Percentiles rank a stretch among this genome's conserved stretches.
These are phyloP conservation scores for Eonycteris spelaea DNA, from an alignment of 2,113 vertebrate genomes.

Conservation along the genomic window DNA sequence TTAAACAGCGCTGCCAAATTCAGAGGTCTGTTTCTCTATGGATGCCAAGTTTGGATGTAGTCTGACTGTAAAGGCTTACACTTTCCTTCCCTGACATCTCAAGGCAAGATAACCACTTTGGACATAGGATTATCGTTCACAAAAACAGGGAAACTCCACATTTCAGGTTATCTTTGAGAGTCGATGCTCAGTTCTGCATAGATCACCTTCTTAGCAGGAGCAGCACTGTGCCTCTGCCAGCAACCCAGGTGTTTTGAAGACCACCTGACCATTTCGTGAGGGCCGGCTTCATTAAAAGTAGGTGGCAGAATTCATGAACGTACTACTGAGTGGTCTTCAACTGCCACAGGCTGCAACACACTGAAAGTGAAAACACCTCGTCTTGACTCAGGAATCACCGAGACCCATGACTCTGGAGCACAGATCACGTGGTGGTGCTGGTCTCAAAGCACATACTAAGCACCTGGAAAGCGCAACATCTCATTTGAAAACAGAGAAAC, in stretches of 20 bases:
- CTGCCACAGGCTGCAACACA: accelerated
- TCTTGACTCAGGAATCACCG: neutral
- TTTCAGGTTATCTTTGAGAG: neutral
- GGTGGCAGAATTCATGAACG: neutral
- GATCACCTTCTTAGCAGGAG: neutral
- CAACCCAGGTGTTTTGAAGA: neutral
- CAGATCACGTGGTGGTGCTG: too few relatives aligned
- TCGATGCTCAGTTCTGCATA: too few relatives aligned
- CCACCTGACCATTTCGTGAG: neutral
- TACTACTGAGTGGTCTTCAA: neutral
- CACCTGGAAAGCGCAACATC: accelerated
- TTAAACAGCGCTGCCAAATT: neutral
- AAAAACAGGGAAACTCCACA: neutral
- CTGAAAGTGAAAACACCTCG: accelerated
- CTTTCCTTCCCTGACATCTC: neutral
- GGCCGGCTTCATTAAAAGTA: neutral
- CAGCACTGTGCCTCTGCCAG: neutral
- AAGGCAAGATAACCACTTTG: neutral
- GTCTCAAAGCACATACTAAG: accelerated
- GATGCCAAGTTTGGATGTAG: neutral
- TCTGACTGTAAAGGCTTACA: neutral
- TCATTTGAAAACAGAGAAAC: neutral
- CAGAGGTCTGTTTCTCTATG: neutral
- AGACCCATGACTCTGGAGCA: neutral
- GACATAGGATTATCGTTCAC: neutral